Evolutionary conservation across 2,888 invertebrate genomes (phyloP).

Genomic region (Tetragonisca angustula): DNA sequence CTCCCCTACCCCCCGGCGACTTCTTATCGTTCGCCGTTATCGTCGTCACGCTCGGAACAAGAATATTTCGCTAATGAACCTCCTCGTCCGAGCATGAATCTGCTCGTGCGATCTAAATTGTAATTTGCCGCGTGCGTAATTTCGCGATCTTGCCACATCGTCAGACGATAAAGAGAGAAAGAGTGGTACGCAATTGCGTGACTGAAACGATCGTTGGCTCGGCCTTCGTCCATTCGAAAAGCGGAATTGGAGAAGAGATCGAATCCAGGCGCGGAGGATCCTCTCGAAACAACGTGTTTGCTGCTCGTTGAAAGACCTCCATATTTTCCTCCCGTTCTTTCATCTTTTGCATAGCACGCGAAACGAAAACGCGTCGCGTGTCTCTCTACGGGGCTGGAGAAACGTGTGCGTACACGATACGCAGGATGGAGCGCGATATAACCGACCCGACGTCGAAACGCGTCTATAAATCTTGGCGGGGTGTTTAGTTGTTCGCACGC

Average conservation of each 20-base stretch:
- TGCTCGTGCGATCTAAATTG: constrained; percentile 39
- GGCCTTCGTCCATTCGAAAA: not conserved
- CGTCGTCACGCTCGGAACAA: constrained; percentile 50
- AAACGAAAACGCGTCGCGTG: constrained; percentile 23
- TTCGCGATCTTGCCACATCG: not conserved
- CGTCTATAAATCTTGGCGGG: constrained; percentile 55
- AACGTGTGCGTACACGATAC: not conserved
- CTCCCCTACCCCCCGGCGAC: constrained; percentile 2
- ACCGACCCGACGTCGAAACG: constrained; percentile 36
- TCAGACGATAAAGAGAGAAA: not conserved
- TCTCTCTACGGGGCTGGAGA: not conserved
- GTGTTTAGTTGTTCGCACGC: constrained; percentile 45
- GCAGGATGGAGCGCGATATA: not conserved
- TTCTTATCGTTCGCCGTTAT: constrained; percentile 43
- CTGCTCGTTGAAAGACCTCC: not conserved
- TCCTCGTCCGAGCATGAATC: constrained; percentile 27
- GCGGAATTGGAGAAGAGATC: not conserved
- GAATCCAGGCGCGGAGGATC: not conserved
- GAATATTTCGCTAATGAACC: constrained; percentile 56
- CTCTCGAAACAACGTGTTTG: not conserved
- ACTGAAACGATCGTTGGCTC: not conserved
- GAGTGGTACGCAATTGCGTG: not conserved
- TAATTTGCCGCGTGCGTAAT: constrained; percentile 41
- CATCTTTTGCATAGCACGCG: not conserved
- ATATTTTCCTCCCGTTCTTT: not conserved